Base-by-base conservation (phyloP, 2,797 vertebrate genomes). In the Agapornis canus region DNA sequence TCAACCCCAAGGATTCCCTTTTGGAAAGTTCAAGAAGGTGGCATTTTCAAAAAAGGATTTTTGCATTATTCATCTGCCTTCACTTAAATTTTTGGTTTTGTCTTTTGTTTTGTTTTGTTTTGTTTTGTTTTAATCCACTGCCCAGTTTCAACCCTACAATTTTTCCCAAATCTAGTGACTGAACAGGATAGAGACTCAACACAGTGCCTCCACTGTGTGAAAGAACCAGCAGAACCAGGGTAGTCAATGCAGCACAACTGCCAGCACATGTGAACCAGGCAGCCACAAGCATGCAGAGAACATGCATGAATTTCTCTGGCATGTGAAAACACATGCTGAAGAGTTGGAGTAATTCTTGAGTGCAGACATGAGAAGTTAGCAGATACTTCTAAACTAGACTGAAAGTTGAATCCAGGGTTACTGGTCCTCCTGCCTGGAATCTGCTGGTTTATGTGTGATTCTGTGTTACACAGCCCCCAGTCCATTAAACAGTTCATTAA, bases 221-320 rank as follows among this genome's bases (percentile, higher is more conserved):
- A 70, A 87, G 82, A 48, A 18, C 22, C 52, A 83, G 4, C 22
- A 91, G 60, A 64, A 64, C 2, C 43, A 16, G 13, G 8, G 14
- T 31, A 21, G 40, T 60, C 1, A 0, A 10, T 47, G 48, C 48
- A 72, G 42, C 21, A 35, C 5, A 2, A 54, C 75, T 63, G n/a
- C 16, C 51, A 22, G 57, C 40, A 66, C 13, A 16, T 0, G 2
- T 37, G 13, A 82, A 17, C 49, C 19, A 39, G 26, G 70, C 20
- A 84, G 31, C 42, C 1, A 7, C 47, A 54, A 40, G 11, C 16
- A 12, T 4, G 19, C 11, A 2, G 27, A 49, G 42, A 49, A 12
- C 5, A 7, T 25, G 11, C 14, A n/a, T 0, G 0, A 15, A 42
- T 77, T 75, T 82, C 64, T 90, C 13, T 25, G 16, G 37, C 48